A percentile compares a stretch with the other conserved stretches of the same genome.
phyloP scores from a whole-genome alignment of 2,113 vertebrate genomes.

The Aspiorhynchus laticeps region DNA sequence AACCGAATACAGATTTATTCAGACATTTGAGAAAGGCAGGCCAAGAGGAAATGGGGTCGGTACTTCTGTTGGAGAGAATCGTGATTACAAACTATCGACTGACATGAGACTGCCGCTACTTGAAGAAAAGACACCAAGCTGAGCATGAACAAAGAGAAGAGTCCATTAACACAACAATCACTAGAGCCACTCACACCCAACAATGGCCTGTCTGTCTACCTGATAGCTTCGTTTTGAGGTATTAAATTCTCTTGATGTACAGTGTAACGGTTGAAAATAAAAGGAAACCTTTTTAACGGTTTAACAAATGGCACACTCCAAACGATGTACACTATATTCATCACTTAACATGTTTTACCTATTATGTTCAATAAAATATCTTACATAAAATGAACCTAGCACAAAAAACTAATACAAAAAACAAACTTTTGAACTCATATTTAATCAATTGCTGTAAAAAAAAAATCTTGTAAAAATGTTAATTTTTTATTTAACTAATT shows the following conservation, averaged over 20 bases:
- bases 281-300: neutral
- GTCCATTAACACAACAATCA: conserved; percentile 43
- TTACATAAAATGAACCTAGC: neutral
- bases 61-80: conserved; percentile 66
- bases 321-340: neutral
- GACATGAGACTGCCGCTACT: conserved; percentile 54
- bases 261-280: neutral
- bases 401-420: neutral
- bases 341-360: neutral
- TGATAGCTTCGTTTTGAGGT: conserved; percentile 12
- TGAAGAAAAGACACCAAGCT: conserved; percentile 36
- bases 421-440: neutral
- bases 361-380: neutral
- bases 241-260: neutral
- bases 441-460: neutral
- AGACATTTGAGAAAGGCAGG: conserved; percentile 63
- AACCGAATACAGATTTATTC: conserved; percentile 72
- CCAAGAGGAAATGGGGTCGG: conserved; percentile 27
- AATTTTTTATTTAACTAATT: neutral
- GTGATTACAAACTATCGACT: conserved; percentile 72
- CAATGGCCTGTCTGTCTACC: conserved; percentile 30
- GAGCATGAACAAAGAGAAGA: conserved; percentile 28
- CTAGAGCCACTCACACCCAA: neutral
- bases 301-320: neutral
- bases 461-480: no score